phyloP scores from a whole-genome alignment of 2,888 invertebrate genomes.

The Crocallis elinguaria region DNA sequence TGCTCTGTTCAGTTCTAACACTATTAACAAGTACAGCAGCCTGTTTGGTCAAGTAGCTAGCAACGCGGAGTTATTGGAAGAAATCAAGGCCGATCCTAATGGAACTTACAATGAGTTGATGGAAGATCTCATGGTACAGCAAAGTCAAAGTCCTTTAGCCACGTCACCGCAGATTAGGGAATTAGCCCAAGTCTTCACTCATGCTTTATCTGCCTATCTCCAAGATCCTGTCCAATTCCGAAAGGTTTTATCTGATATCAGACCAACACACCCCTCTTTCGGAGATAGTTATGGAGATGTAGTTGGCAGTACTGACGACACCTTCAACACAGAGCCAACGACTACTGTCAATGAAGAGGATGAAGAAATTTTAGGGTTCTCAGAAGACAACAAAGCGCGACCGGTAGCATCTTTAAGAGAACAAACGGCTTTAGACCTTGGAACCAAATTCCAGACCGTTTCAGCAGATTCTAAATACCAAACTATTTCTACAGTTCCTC shows the following conservation, averaged over 20 bases:
- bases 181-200: conserved; percentile 93
- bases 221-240: conserved; percentile 93
- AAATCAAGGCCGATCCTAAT: conserved; percentile 72
- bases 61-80: conserved; percentile 67
- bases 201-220: conserved; percentile 92
- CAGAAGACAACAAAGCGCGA: conserved; percentile 84
- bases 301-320: conserved; percentile 59
- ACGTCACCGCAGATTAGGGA: conserved; percentile 89
- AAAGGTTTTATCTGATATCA: conserved; percentile 89
- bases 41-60: conserved; percentile 67
- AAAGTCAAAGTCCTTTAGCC: conserved; percentile 87
- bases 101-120: conserved; percentile 74
- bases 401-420: conserved; percentile 60
- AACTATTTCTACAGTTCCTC: conserved; percentile 11
- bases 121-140: conserved; percentile 85
- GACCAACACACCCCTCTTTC: conserved; percentile 91
- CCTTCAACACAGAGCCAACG: conserved; percentile 81
- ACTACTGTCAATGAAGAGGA: conserved; percentile 88
- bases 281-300: conserved; percentile 48
- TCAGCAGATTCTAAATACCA: conserved; percentile 12
- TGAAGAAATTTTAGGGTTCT: conserved; percentile 91
- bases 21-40: conserved; percentile 86
- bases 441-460: conserved; percentile 12
- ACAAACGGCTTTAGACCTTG: conserved; percentile 71
- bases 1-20: conserved; percentile 87